Conservation (phyloP, 1,140 invertebrate genomes). For the Planococcus citri region DNA sequence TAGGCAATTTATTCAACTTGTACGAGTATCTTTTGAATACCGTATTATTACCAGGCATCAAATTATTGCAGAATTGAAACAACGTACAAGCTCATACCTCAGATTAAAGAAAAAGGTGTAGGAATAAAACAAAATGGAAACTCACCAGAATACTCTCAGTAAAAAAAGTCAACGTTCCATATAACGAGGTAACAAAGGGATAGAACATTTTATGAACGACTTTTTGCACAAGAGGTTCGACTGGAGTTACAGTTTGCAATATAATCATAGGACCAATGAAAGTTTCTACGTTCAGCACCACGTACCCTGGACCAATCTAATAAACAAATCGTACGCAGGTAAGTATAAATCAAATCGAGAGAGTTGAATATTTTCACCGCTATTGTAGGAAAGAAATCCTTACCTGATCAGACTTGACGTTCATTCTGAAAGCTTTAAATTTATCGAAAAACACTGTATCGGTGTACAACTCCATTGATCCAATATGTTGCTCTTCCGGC, state of each 20-base stretch:
- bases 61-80: no score
- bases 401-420: constrained; percentile 46
- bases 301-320: constrained; percentile 68
- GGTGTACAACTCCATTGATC: constrained; percentile 45
- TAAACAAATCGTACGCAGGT: constrained; percentile 19
- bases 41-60: no score
- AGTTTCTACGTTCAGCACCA: constrained; percentile 51
- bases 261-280: constrained; percentile 51
- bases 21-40: no score
- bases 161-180: constrained; percentile 52
- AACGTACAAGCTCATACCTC: no score
- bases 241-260: constrained; percentile 64
- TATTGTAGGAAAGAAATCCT: constrained; percentile 17
- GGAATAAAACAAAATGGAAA: no score
- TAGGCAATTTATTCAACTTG: no score
- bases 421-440: constrained; percentile 36
- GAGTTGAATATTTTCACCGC: neutral
- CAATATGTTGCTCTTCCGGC: constrained; percentile 39
- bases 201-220: constrained; percentile 64
- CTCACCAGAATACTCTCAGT: constrained; percentile 64
- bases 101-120: no score
- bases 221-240: constrained; percentile 62
- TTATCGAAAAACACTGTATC: constrained; percentile 41
- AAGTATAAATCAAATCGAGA: no score
- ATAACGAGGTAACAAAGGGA: constrained; percentile 42